These are phyloP conservation scores for Synanceia verrucosa DNA, from an alignment of 2,797 vertebrate genomes.

Conservation along the genomic window DNA sequence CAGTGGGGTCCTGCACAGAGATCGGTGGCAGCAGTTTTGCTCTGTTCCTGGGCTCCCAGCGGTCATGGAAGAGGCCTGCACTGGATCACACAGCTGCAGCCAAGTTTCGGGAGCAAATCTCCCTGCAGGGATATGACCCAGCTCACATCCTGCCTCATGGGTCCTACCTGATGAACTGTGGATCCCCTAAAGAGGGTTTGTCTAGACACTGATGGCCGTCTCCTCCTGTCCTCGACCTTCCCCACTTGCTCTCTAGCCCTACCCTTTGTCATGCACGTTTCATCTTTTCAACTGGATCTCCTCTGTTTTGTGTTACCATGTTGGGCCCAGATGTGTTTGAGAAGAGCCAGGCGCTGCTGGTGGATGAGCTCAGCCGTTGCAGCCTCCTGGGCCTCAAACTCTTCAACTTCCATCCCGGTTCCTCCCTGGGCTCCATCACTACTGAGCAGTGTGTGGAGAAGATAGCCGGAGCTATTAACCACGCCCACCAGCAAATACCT, in stretches of 20 bases:
- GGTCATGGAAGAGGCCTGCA: slow-evolving; percentile 81
- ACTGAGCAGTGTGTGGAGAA: slow-evolving; percentile 78
- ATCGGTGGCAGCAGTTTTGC: slow-evolving; percentile 82
- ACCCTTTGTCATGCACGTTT: not conserved
- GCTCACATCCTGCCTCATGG: slow-evolving; percentile 84
- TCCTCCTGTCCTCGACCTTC: not conserved
- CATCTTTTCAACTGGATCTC: not conserved
- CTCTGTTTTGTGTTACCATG: not conserved
- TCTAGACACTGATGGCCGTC: not conserved
- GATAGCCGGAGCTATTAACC: slow-evolving; percentile 82
- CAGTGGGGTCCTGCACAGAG: slow-evolving; percentile 74
- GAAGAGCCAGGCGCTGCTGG: slow-evolving; percentile 83
- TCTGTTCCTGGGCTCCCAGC: slow-evolving; percentile 85
- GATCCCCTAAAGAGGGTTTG: slow-evolving; percentile 84
- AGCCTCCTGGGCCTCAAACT: slow-evolving; percentile 79
- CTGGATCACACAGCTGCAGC: slow-evolving; percentile 73
- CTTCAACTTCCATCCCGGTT: slow-evolving; percentile 86
- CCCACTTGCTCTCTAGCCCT: not conserved
- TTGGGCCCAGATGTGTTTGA: slow-evolving; percentile 78
- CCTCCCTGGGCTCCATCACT: slow-evolving; percentile 79
- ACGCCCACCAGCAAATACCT: slow-evolving; percentile 80
- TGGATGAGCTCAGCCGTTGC: slow-evolving; percentile 84
- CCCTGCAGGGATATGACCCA: slow-evolving; percentile 69
- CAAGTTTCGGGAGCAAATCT: slow-evolving; percentile 75
- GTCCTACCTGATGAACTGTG: slow-evolving; percentile 88